Percentiles rank a stretch among this genome's conserved stretches.
These are phyloP conservation scores for Urocynchramus pylzowi DNA, from an alignment of 2,113 vertebrate species.

Conservation along the genomic window DNA sequence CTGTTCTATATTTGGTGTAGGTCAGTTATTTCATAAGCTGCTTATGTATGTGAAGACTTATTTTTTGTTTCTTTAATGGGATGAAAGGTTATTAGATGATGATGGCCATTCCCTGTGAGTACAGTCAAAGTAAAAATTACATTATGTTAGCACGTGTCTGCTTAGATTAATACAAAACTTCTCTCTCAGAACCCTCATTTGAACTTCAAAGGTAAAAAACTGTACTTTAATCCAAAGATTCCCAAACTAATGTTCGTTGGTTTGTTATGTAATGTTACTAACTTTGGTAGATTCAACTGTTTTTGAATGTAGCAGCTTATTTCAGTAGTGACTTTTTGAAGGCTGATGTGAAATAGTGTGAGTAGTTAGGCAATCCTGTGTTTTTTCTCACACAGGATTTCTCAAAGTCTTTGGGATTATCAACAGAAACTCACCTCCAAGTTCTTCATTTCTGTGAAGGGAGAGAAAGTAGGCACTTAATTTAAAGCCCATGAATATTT, in stretches of 20 bases:
- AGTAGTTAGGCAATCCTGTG: neutral
- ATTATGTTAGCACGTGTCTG: neutral
- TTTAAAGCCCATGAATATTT: neutral
- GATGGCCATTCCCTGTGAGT: neutral
- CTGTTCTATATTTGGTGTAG: neutral
- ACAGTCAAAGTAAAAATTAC: neutral
- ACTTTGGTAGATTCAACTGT: neutral
- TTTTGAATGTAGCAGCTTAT: neutral
- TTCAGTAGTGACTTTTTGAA: neutral
- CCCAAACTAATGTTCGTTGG: neutral
- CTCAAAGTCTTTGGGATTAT: neutral
- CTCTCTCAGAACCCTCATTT: neutral
- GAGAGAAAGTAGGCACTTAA: neutral
- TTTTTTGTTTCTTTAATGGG: neutral
- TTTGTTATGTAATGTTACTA: neutral
- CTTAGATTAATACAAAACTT: neutral
- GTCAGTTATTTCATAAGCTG: neutral
- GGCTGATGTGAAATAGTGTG: neutral
- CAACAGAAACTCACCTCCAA: neutral
- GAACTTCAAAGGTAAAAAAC: neutral
- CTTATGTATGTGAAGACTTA: neutral
- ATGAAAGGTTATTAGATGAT: neutral
- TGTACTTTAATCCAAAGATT: neutral
- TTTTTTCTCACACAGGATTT: neutral
- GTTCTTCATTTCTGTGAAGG: neutral